phyloP scores from a whole-genome alignment of 2,888 invertebrate genomes.

The Schizotus pectinicornis region DNA sequence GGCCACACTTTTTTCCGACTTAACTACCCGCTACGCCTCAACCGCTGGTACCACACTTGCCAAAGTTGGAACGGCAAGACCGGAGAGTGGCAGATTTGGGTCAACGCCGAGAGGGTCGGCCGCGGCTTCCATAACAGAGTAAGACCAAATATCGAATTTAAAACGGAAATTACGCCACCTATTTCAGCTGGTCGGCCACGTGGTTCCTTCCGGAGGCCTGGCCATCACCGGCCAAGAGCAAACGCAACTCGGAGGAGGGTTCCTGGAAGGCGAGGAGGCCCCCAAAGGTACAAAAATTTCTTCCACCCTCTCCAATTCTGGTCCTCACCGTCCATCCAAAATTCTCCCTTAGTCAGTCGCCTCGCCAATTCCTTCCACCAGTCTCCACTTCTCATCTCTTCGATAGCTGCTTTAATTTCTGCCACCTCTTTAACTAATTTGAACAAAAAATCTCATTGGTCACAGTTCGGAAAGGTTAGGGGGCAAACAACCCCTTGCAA shows the following conservation, averaged over 20 bases:
- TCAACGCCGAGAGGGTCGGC: constrained; percentile 83
- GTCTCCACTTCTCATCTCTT: too few relatives aligned
- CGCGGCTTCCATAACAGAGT: constrained; percentile 87
- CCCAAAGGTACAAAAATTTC: constrained; percentile 56
- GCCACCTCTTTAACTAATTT: too few relatives aligned
- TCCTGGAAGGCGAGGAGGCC: constrained; percentile 60
- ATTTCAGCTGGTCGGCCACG: constrained; percentile 76
- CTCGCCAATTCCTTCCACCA: too few relatives aligned
- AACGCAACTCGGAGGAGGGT: constrained; percentile 64
- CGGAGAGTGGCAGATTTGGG: constrained; percentile 90
- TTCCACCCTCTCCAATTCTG: constrained; percentile 1
- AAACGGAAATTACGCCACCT: background rate
- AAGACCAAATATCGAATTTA: constrained; percentile 52
- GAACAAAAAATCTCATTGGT: too few relatives aligned
- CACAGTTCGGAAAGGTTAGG: too few relatives aligned
- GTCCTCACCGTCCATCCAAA: too few relatives aligned
- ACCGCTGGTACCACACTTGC: constrained; percentile 85
- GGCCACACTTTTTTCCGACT: constrained; percentile 82
- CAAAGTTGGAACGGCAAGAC: constrained; percentile 89
- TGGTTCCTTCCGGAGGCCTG: constrained; percentile 76
- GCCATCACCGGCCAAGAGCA: constrained; percentile 79
- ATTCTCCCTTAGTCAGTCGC: background rate
- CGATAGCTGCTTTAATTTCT: too few relatives aligned
- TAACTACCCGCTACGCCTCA: constrained; percentile 71
- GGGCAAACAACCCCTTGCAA: too few relatives aligned